These are phyloP conservation scores for Agrotis puta DNA, from an alignment of 2,888 invertebrate species.

Conservation along the genomic window DNA sequence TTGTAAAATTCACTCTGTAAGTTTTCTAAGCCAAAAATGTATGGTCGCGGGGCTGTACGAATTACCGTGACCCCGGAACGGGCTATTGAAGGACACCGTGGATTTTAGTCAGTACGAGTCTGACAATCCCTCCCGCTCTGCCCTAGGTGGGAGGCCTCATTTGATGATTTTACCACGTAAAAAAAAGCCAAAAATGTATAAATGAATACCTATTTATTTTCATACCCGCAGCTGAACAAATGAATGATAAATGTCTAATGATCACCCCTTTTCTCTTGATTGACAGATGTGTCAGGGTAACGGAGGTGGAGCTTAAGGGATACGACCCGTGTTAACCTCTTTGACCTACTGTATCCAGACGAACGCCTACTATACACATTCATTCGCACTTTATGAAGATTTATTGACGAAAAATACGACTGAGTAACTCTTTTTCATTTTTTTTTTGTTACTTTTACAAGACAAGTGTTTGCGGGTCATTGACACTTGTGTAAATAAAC, in stretches of 20 bases:
- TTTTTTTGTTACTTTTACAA: too few relatives aligned
- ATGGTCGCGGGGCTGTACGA: too few relatives aligned
- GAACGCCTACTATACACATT: conserved; percentile 10
- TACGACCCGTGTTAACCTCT: neutral
- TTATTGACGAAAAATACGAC: neutral
- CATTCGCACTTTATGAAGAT: conserved; percentile 24
- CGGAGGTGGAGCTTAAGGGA: neutral
- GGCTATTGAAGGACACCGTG: too few relatives aligned
- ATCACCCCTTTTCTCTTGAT: neutral
- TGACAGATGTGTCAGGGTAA: conserved; percentile 29
- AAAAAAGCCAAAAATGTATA: neutral
- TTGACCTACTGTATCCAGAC: conserved; percentile 10
- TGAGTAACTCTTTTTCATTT: neutral
- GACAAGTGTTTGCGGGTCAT: too few relatives aligned
- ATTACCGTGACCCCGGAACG: too few relatives aligned
- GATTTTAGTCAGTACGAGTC: too few relatives aligned
- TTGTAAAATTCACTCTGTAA: too few relatives aligned
- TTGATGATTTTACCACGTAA: too few relatives aligned
- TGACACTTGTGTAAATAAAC: too few relatives aligned
- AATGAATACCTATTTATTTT: neutral
- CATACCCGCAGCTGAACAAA: conserved; percentile 5
- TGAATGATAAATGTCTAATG: conserved; percentile 1
- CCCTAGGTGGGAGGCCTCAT: too few relatives aligned
- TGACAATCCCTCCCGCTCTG: too few relatives aligned
- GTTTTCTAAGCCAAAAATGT: neutral